These are phyloP conservation scores for Schizopygopsis pylzovi DNA, from an alignment of 2,797 vertebrate species.

Conservation along the genomic window DNA sequence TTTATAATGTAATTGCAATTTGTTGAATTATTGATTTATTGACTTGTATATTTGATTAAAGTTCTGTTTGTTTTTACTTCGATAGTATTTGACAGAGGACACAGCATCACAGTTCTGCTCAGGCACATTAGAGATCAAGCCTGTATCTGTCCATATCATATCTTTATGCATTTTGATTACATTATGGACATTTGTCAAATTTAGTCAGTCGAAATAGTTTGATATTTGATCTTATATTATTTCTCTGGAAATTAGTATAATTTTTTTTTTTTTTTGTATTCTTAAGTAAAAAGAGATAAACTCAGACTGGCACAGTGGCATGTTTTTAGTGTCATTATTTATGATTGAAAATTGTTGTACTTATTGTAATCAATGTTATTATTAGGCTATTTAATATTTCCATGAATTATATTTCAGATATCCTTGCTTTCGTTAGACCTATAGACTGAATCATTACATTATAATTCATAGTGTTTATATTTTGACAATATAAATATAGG, in stretches of 20 bases:
- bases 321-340: background rate
- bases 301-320: background rate
- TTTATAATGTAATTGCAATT: too few species aligned
- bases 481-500: background rate
- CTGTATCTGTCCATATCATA: too few species aligned
- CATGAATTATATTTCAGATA: background rate
- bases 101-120: too few species aligned
- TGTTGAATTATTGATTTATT: too few species aligned
- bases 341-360: background rate
- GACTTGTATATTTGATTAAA: too few species aligned
- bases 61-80: too few species aligned
- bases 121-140: too few species aligned
- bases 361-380: background rate
- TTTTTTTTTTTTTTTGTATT: background rate
- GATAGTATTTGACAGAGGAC: too few species aligned
- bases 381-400: background rate
- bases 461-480: background rate
- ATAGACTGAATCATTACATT: background rate
- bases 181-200: background rate
- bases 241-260: background rate
- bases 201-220: background rate
- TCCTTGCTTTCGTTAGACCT: background rate
- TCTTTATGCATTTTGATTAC: background rate
- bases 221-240: background rate
- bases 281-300: background rate